Conservation (phyloP, 2,113 vertebrate species). For the Rana temporaria region DNA sequence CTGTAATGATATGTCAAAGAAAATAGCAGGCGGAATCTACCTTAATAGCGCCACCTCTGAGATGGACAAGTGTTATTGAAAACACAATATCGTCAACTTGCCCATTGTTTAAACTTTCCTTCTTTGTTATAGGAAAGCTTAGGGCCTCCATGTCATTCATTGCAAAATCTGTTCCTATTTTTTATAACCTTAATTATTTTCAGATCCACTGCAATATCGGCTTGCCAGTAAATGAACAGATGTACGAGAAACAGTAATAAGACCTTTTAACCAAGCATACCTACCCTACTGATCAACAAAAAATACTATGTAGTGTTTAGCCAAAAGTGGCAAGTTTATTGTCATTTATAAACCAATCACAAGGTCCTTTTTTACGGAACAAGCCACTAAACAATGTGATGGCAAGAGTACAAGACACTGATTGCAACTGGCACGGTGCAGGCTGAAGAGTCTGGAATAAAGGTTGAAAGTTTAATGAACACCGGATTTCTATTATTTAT, state of each 20-base stretch:
- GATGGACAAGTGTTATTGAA: neutral
- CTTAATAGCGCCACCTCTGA: neutral
- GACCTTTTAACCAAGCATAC: neutral
- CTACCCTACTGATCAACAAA: neutral
- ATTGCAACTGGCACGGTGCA: neutral
- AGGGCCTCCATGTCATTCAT: conserved; percentile 62
- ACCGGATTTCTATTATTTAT: conserved; percentile 26
- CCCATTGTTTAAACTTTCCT: conserved; percentile 5
- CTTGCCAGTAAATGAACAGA: conserved; percentile 34
- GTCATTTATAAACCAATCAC: neutral
- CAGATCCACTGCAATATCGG: conserved; percentile 65
- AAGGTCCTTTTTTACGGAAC: neutral
- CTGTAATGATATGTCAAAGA: neutral
- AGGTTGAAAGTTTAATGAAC: neutral
- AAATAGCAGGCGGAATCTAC: neutral
- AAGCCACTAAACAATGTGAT: neutral
- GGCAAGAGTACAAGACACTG: neutral
- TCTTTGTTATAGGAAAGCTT: neutral
- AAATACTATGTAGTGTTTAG: neutral
- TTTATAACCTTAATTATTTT: conserved; percentile 65
- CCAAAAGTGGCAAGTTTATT: neutral
- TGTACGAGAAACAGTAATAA: neutral
- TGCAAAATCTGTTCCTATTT: conserved; percentile 56
- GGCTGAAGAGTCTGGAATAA: neutral
- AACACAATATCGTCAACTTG: neutral